These are phyloP conservation scores for Vireo griseus DNA, from an alignment of 2,797 vertebrate genomes.

Conservation along the genomic window DNA sequence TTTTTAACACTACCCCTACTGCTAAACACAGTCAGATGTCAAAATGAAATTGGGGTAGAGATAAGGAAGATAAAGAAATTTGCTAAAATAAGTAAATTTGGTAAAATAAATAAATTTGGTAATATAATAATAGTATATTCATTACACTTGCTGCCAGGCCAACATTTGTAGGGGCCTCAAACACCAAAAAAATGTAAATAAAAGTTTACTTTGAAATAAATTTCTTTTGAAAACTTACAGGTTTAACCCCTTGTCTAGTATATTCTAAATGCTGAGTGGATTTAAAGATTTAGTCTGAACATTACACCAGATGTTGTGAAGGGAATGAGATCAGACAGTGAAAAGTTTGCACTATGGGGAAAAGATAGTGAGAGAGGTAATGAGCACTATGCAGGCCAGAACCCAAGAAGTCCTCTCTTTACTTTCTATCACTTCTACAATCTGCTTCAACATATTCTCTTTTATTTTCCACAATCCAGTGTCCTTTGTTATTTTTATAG, in stretches of 20 bases:
- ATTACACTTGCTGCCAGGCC: background rate
- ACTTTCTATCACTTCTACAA: background rate
- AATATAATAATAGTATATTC: background rate
- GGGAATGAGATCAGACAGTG: background rate
- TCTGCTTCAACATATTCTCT: background rate
- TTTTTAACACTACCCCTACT: background rate
- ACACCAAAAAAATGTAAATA: background rate
- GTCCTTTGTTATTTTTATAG: background rate
- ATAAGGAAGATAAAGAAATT: background rate
- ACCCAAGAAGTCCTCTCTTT: background rate
- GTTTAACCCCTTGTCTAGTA: background rate
- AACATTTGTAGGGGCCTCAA: background rate
- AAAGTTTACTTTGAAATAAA: background rate
- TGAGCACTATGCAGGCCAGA: background rate
- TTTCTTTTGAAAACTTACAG: background rate
- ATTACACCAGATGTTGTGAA: background rate
- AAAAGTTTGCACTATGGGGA: background rate
- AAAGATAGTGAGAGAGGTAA: background rate
- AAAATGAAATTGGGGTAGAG: background rate
- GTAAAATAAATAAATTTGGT: background rate
- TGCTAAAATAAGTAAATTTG: background rate
- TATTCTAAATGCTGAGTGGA: background rate
- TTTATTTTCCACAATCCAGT: background rate
- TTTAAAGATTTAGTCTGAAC: background rate
- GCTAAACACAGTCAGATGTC: background rate